Evolutionary conservation across 92 coral and sea anemone species (phyloP), one percentile per base, ranked within the genome.

Genomic region (Zoanthus sociatus): DNA sequence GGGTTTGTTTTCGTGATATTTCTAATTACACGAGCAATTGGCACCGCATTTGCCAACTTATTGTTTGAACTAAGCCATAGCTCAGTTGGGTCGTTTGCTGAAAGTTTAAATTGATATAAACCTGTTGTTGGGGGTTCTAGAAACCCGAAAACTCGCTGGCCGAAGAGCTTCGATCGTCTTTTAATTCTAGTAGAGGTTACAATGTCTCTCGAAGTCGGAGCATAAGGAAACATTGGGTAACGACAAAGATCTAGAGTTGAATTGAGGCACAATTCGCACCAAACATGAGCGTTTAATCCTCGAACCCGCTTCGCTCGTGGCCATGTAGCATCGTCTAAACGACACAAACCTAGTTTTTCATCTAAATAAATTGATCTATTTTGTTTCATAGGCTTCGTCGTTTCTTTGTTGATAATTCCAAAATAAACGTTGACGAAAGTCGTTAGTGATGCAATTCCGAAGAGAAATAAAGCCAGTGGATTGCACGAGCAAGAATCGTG

Each of bases 71-170:
- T 81, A 16, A 81, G 85, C 85, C 85, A 81, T 1, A 81, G 61
- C 42, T 81, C 85, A 6, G 85, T 42, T 12, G 51, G 13, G 4
- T 68, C 85, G 60, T 75, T 64, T 6, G 76, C 74, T 46, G 63
- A 81, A 67, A 81, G 70, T 58, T 30, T 55, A 67, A 81, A 81
- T 20, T 61, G 71, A 47, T 81, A 81, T 46, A 81, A 81, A n/a
- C 85, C 85, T 5, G 85, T 45, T 30, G 85, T 46, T 9, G 60
- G 75, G 30, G 85, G 85, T 14, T 81, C 85, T 66, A 81, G 50
- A 81, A 46, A 81, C 56, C 85, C 85, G 21, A 81, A 81, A 45
- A 81, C n/a, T 46, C 85, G 85, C 58, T 81, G 85, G 20, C 85
- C 85, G 63, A 81, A 81, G 11, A 44, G 46, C 60, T 81, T 81